phyloP scores from a whole-genome alignment of 2,797 vertebrate species.

The Tapirus indicus region DNA sequence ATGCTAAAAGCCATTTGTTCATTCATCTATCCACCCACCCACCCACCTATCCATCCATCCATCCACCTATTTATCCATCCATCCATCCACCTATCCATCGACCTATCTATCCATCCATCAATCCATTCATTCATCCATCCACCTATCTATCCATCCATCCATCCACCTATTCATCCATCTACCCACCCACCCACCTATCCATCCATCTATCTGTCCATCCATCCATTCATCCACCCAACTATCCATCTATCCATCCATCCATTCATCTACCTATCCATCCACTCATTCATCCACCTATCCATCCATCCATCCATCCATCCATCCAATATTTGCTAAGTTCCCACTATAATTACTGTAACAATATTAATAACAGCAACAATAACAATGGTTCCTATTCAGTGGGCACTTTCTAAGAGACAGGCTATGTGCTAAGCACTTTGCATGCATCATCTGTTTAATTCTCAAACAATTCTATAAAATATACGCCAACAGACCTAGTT shows the following conservation, averaged over 20 bases:
- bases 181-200: too few relatives aligned
- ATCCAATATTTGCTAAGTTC: background rate
- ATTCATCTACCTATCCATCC: background rate
- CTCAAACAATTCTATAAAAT: background rate
- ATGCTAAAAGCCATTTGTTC: background rate
- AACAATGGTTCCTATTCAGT: background rate
- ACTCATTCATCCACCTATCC: background rate
- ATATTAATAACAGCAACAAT: background rate
- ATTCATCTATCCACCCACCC: background rate
- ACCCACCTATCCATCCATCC: background rate
- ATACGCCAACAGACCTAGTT: background rate
- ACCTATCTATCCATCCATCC: background rate
- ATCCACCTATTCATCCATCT: background rate
- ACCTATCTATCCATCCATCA: background rate
- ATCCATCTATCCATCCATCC: background rate
- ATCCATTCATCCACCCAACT: fast-evolving
- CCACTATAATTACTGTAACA: background rate
- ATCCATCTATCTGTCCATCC: background rate
- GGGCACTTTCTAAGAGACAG: background rate
- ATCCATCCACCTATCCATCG: background rate
- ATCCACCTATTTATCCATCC: background rate
- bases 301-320: background rate
- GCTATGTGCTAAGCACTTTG: background rate
- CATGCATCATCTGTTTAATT: background rate
- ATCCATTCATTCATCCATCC: fast-evolving